Evolutionary conservation across 2,797 vertebrate species (phyloP).

Genomic region (Malurus leucopterus): DNA sequence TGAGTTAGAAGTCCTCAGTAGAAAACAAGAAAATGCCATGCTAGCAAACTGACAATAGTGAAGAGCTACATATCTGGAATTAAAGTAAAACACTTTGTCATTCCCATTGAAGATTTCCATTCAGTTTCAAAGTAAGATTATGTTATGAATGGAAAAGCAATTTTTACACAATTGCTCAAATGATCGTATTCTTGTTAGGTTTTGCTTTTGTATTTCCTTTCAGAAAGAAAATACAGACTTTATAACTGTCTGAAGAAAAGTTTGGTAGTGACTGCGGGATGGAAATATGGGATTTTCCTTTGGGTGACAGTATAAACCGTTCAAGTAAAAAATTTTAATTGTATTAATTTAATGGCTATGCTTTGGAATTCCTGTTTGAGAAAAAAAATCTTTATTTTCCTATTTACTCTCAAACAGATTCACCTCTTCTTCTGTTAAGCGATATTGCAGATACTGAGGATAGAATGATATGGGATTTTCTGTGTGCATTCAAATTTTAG

Average conservation of each 20-base stretch:
- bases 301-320: background rate
- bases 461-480: background rate
- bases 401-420: background rate
- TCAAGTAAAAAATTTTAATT: background rate
- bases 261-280: background rate
- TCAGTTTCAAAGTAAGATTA: background rate
- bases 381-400: background rate
- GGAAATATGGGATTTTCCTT: background rate
- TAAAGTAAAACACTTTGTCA: background rate
- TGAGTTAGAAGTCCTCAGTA: background rate
- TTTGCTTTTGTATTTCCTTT: background rate
- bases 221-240: background rate
- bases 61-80: background rate
- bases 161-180: slow-evolving; percentile 1
- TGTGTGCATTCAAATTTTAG: background rate
- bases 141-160: background rate
- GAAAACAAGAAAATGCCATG: background rate
- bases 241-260: background rate
- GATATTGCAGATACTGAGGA: background rate
- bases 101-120: slow-evolving; percentile 2
- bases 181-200: background rate
- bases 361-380: background rate
- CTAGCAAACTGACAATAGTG: background rate
- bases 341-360: background rate
- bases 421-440: background rate